Evolutionary conservation across 2,888 invertebrate genomes (phyloP), one percentile per base, ranked within the genome.

Genomic region (Lasioglossum marginatum): DNA sequence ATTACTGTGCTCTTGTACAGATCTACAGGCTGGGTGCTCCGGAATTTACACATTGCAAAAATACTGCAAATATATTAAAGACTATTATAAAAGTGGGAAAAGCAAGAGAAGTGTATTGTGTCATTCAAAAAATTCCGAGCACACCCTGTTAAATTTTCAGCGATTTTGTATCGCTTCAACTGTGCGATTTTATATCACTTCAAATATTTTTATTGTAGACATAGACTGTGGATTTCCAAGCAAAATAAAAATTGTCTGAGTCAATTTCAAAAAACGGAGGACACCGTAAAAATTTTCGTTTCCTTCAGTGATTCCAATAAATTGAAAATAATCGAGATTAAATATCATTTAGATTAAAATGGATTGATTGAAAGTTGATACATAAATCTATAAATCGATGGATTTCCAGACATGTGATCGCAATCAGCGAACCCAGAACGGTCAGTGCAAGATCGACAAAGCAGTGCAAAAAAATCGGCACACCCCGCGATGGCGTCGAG

Each of bases 401-500:
- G n/a, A 52, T 31, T 66, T 16, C 16, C 4, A 66, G 19, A 14
- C 8, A 34, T 19, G 8, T 14, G 4, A 60, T 16, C 27, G 60
- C 14, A 60, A 60, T 16, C 60, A 27, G 14, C 27, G 5, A 16
- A 60, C 5, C 10, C 5, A 2, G 27, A 27, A 27, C 1, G 60
- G 16, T 16, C 71, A 14, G 19, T 8, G n/a, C 27, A 27, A 40
- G 70, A n/a, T 43, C 27, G 79, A 72, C n/a, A 68, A 73, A 52
- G 43, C 8, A 19, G 43, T 10, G 70, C 14, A 79, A 74, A 88
- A 85, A 81, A 81, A 89, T 84, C 81, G 81, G 83, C 79, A 79
- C 48, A 78, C 79, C 79, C 79, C 52, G 82, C 85, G 79, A 89
- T 89, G 79, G 89, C 79, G 89, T 87, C 89, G 77, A 81, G 68